Conservation (phyloP, 2,797 vertebrate genomes). For the Neomorphus geoffroyi region DNA sequence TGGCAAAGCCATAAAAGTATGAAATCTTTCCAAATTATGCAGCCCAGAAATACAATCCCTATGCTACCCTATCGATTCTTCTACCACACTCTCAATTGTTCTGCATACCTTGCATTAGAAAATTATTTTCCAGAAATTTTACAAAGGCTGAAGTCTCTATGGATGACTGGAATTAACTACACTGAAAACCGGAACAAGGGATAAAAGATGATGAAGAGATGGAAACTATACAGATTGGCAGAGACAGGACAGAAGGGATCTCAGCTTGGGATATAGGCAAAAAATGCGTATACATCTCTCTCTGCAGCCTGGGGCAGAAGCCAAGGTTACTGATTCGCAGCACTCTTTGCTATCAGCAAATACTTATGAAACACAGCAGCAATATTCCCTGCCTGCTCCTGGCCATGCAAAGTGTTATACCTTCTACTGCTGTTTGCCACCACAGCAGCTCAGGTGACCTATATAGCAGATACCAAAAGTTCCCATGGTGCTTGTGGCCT, state of each 20-base stretch:
- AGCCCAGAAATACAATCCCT: background rate
- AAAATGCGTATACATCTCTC: background rate
- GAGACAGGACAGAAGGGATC: background rate
- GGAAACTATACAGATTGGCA: background rate
- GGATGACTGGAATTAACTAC: background rate
- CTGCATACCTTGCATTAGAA: background rate
- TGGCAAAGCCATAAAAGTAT: background rate
- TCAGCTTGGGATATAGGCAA: background rate
- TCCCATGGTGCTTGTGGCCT: background rate
- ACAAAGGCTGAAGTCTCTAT: background rate
- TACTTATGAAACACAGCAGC: background rate
- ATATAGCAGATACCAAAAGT: background rate
- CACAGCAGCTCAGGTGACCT: background rate
- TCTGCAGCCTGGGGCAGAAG: background rate
- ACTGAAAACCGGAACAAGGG: background rate
- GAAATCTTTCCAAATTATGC: background rate
- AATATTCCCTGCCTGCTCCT: background rate
- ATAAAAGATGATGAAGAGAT: constrained; percentile 12
- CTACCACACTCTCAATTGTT: background rate
- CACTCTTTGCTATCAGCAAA: background rate
- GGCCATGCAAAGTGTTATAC: background rate
- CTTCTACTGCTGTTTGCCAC: background rate
- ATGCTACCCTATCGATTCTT: background rate
- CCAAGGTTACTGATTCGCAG: background rate
- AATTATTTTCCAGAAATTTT: background rate